These are phyloP conservation scores for Spongilla lacustris DNA, from an alignment of 37 sponge, comb jelly and placozoan species.

Conservation along the genomic window DNA sequence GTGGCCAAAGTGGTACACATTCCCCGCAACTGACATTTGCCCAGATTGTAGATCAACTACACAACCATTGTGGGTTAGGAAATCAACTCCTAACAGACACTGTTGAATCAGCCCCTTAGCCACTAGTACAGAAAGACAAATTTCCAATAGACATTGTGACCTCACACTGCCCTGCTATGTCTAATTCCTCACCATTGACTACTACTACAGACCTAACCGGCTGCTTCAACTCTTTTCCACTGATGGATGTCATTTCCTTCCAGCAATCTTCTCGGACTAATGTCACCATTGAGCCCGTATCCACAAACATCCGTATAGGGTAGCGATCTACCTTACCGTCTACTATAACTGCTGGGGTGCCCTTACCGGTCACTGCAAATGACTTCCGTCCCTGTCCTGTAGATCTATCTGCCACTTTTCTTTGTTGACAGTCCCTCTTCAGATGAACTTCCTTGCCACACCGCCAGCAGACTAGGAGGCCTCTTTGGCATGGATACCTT, in stretches of 20 bases:
- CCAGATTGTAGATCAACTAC: constrained; percentile 6
- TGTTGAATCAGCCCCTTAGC: neutral
- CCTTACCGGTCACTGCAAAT: neutral
- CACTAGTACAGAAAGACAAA: neutral
- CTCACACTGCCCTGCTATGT: neutral
- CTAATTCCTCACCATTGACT: constrained; percentile 15
- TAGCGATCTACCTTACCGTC: constrained; percentile 12
- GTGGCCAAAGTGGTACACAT: too few species aligned
- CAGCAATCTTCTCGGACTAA: constrained; percentile 8
- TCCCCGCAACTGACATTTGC: neutral
- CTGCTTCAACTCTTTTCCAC: neutral
- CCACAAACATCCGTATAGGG: constrained; percentile 12
- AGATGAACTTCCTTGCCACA: constrained; percentile 4
- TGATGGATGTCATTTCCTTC: neutral
- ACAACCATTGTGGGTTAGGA: constrained; percentile 10
- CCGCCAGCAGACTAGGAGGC: constrained; percentile 22
- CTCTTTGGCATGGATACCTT: too few species aligned
- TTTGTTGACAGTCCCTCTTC: neutral
- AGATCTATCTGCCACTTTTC: too few species aligned
- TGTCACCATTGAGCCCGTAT: constrained; percentile 15
- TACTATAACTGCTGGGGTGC: neutral
- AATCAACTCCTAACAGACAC: constrained; percentile 20
- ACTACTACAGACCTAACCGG: constrained; percentile 2
- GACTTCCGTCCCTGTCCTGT: neutral
- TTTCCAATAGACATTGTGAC: neutral